Evolutionary conservation across 2,113 vertebrate species (phyloP).

Genomic region (Scytalopus superciliaris): DNA sequence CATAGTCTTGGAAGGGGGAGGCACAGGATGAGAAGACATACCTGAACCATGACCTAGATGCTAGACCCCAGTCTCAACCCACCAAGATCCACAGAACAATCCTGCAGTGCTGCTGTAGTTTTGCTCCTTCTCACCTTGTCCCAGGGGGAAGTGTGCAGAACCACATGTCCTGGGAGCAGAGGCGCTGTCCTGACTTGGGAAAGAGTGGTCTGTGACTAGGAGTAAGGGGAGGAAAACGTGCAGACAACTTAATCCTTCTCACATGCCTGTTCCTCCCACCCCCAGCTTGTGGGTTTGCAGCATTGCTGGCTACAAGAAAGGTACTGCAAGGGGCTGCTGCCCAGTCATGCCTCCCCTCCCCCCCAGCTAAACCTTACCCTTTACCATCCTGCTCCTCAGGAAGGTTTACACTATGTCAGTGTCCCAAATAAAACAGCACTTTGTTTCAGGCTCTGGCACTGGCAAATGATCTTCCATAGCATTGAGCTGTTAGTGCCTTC

Average conservation of each 20-base stretch:
- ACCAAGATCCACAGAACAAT: background rate
- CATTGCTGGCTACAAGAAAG: fast-evolving
- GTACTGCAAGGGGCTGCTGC: background rate
- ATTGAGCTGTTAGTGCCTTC: background rate
- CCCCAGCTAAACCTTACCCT: background rate
- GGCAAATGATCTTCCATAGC: background rate
- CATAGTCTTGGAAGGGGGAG: fast-evolving
- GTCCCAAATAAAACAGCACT: background rate
- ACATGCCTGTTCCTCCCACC: background rate
- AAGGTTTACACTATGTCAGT: fast-evolving
- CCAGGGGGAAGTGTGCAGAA: background rate
- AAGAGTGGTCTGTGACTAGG: background rate
- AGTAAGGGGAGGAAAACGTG: background rate
- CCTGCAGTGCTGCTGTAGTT: background rate
- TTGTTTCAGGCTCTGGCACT: background rate
- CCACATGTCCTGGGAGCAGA: background rate
- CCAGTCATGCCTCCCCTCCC: background rate
- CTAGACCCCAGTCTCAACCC: background rate
- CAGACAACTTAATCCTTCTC: background rate
- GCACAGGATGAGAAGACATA: fast-evolving
- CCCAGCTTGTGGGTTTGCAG: background rate
- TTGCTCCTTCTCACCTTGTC: background rate
- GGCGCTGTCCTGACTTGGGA: background rate
- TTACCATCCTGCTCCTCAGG: background rate
- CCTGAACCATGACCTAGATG: background rate